Conservation (phyloP, 2,113 vertebrate genomes). For the Antechinus stuartii region DNA sequence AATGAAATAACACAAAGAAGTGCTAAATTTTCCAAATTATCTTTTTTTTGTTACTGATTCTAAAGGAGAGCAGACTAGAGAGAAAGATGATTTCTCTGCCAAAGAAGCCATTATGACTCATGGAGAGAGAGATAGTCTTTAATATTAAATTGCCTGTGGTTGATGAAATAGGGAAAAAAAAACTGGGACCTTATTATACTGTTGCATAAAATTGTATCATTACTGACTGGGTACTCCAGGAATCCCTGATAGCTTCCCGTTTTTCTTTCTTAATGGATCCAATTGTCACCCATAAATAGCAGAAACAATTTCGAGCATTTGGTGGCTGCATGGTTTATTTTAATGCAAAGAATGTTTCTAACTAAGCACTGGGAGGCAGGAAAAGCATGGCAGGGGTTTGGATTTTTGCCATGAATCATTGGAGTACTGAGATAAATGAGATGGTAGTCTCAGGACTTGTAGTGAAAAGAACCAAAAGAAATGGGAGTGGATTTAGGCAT, state of each 20-base stretch:
- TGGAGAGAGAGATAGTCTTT: slow-evolving; percentile 61
- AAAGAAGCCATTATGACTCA: background rate
- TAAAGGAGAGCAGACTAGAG: background rate
- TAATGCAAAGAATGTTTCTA: slow-evolving; percentile 34
- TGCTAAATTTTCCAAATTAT: background rate
- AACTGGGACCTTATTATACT: slow-evolving; percentile 62
- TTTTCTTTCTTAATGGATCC: slow-evolving; percentile 34
- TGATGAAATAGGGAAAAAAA: slow-evolving; percentile 72
- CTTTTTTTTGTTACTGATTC: background rate
- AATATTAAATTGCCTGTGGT: slow-evolving; percentile 61
- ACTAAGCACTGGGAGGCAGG: slow-evolving; percentile 30
- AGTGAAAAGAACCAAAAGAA: slow-evolving; percentile 44
- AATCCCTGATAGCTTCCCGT: slow-evolving; percentile 18
- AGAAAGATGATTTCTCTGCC: background rate
- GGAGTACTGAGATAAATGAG: slow-evolving; percentile 23
- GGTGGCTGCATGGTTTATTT: background rate
- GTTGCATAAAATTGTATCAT: slow-evolving; percentile 67
- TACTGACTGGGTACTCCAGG: slow-evolving; percentile 54
- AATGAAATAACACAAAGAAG: background rate
- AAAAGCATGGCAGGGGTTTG: background rate
- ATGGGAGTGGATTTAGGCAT: background rate
- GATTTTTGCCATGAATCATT: slow-evolving; percentile 30
- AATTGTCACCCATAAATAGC: background rate
- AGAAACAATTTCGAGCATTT: background rate
- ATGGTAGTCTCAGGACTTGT: background rate